phyloP scores from a whole-genome alignment of 2,113 vertebrate species.

The Pimephales promelas region DNA sequence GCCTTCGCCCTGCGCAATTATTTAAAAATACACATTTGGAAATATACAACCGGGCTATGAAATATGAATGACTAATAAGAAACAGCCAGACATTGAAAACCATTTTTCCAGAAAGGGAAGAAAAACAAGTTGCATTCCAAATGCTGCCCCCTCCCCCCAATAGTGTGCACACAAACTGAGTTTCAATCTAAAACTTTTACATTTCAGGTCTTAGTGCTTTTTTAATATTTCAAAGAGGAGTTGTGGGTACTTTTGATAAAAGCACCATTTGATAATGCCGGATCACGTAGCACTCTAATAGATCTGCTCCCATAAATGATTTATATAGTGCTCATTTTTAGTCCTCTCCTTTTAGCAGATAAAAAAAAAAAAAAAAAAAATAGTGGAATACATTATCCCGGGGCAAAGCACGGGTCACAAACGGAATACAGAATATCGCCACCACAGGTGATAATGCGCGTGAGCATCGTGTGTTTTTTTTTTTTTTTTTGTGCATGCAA shows the following conservation, averaged over 20 bases:
- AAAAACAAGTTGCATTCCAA: slow-evolving; percentile 52
- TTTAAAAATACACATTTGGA: slow-evolving; percentile 24
- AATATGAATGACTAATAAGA: slow-evolving; percentile 70
- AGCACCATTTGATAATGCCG: slow-evolving; percentile 76
- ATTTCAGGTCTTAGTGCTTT: slow-evolving; percentile 75
- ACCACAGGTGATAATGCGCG: slow-evolving; percentile 22
- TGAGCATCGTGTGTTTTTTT: background rate
- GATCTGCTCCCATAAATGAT: slow-evolving; percentile 71
- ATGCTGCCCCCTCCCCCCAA: background rate
- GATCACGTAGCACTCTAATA: slow-evolving; percentile 66
- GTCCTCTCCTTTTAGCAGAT: slow-evolving; percentile 77
- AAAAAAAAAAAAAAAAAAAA: slow-evolving; percentile 80
- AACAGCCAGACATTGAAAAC: slow-evolving; percentile 62
- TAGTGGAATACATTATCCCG: slow-evolving; percentile 73
- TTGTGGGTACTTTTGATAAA: slow-evolving; percentile 73
- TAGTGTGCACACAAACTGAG: slow-evolving; percentile 63
- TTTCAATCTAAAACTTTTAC: slow-evolving; percentile 77
- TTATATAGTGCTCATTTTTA: slow-evolving; percentile 74
- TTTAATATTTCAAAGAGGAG: slow-evolving; percentile 73
- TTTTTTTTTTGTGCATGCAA: slow-evolving; percentile 5
- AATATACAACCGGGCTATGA: slow-evolving; percentile 68
- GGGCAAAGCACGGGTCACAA: slow-evolving; percentile 44
- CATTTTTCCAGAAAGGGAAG: slow-evolving; percentile 48
- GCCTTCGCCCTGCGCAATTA: background rate
- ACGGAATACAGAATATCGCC: slow-evolving; percentile 56